Base-by-base conservation (phyloP, 2,113 vertebrate species). In the Ondatra zibethicus region DNA sequence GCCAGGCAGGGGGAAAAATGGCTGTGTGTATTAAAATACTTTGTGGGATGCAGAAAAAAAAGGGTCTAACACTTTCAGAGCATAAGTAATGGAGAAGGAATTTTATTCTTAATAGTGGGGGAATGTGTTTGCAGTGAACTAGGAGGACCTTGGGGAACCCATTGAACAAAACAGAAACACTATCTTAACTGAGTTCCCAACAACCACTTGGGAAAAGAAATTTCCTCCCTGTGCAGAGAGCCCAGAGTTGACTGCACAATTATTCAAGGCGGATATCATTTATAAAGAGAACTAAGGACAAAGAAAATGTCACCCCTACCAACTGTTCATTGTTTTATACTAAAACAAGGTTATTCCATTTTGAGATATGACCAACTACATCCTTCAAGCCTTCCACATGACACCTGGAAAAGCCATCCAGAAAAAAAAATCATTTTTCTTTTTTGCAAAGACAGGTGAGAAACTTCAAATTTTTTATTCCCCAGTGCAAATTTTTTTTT, bases 191-290 rank as follows among this genome's bases (percentile, higher is more conserved):
- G 75, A 87, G 73, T 58, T 42, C 17, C 68, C 80, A 72, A 39
- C 42, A 25, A 66, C 39, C 13, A 21, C 65, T 14, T 45, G 47
- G 63, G 70, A 85, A 89, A 27, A 47, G 42, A 92, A 89, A 73
- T 86, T 36, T 5, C 87, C 63, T 91, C 13, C 27, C 72, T n/a
- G 10, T 36, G n/a, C 3, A 45, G 39, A 31, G 52, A 89, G 47
- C 29, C 50, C 33, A 12, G 88, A 61, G 78, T 82, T 3, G 1
- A 82, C 0, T 86, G 86, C 85, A 75, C 61, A 94, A 78, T 90
- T 91, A 93, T 73, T 92, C 94, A 96, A 94, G 94, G 96, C 70
- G 8, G 92, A 50, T 65, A 89, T 84, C 86, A 91, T 76, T 96
- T 96, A 85, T 93, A 88, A 93, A 77, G 68, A 45, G 39, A 92